Conservation (phyloP, 2,113 vertebrate genomes). For the Planiliza haematocheilus region DNA sequence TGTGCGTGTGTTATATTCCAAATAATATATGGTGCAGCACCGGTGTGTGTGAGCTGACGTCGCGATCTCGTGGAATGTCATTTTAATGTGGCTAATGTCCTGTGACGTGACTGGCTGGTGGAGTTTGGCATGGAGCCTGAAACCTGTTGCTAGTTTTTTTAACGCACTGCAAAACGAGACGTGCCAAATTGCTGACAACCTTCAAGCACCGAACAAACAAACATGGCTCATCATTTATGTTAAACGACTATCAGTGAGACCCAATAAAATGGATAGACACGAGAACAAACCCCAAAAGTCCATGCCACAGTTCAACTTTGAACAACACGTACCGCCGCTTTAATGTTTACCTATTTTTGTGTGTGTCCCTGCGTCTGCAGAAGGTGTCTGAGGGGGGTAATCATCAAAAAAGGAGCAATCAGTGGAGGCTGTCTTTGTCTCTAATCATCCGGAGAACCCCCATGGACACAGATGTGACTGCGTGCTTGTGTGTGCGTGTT, state of each 20-base stretch:
- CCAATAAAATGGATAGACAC: background rate
- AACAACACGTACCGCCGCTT: background rate
- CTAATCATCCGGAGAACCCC: slow-evolving; percentile 78
- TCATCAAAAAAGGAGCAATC: slow-evolving; percentile 76
- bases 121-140: slow-evolving; percentile 3
- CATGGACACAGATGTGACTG: slow-evolving; percentile 12
- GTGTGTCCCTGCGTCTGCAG: background rate
- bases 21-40: background rate
- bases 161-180: background rate
- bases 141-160: slow-evolving; percentile 8
- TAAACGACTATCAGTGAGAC: background rate
- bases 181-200: too few relatives aligned
- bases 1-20: slow-evolving; percentile 11
- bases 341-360: slow-evolving; percentile 45
- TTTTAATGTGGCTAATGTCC: slow-evolving; percentile 29
- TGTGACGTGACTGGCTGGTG: slow-evolving; percentile 14
- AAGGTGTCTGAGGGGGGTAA: slow-evolving; percentile 33
- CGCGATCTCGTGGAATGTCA: slow-evolving; percentile 48
- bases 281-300: background rate
- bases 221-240: background rate
- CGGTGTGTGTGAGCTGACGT: slow-evolving; percentile 20
- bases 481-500: slow-evolving; percentile 11
- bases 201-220: background rate
- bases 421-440: slow-evolving; percentile 76
- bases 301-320: background rate